Base-by-base conservation (phyloP, 2,113 vertebrate genomes). In the Hippopotamus amphibius region DNA sequence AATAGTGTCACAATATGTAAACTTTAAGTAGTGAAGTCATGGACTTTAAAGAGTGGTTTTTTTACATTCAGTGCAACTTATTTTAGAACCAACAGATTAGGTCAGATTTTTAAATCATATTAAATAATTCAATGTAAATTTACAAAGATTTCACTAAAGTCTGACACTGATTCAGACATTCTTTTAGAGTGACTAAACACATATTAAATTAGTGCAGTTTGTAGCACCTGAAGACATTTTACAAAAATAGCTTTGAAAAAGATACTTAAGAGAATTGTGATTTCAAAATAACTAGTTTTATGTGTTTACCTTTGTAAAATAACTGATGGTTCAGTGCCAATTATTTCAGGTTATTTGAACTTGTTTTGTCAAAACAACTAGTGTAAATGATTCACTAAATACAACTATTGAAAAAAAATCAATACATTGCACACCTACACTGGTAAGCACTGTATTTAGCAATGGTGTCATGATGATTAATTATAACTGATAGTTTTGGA, bases 1-100 rank as follows among this genome's bases (percentile, higher is more conserved):
- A 96, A 95, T 7, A 77, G 88, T 53, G 95, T 90, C 5, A 33
- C 33, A 94, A 71, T 83, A 90, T 77, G 77, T 93, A 92, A 97
- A 90, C 90, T 93, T 88, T 26, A 48, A 97, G 50, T 7, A 74
- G 24, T 86, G 82, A 96, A 97, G 96, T 71, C 69, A 46, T 69
- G n/a, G 93, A 91, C 63, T 59, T 68, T 68, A 50, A 59, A 85
- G 81, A 21, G 50, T 22, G 48, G 37, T 37, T 92, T 85, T 53
- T 88, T 82, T 48, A 92, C 33, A 94, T 97, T 65, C 95, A 88
- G 4, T 22, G 33, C 63, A 76, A 90, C 88, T 55, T 8, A 63
- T n/a, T 12, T 57, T 43, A 74, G 68, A 98, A 82, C 80, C 87
- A 0, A 97, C 43, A 6, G 86, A 84, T 43, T 81, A 72, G 10